Evolutionary conservation across 2,797 vertebrate species (phyloP), one percentile per base, ranked within the genome.

Genomic region (Coregonus sp.): DNA sequence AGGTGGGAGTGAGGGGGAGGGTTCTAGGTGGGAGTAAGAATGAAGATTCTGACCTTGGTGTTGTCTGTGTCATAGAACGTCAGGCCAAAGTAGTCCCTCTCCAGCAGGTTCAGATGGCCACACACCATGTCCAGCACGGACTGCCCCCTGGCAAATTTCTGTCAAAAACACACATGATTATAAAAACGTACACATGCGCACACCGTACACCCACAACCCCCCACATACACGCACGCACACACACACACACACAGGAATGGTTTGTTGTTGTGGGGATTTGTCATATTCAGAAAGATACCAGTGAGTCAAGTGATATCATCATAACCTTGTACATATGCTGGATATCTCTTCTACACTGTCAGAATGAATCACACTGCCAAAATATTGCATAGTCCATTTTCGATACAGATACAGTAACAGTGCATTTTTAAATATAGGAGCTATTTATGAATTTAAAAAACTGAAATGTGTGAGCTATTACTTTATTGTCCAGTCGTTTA

Each of bases 1-100:
- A 20, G 2, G 20, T 63, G 59, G 20, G 59, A 63, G 59, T 3
- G 40, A 67, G 40, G 20, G 7, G 73, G 31, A 76, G 7, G 68
- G 52, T n/a, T 59, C 47, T 16, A 54, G 9, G 67, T 50, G 75
- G 5, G 5, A 59, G 56, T 6, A 15, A 59, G 59, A 63, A 63
- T 11, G 25, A 52, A 74, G 31, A 40, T 68, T 76, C 88, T 92
- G 87, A 99, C 98, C 97, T 99, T 99, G 90, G 97, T 91, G 87
- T 94, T 97, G 91, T 99, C 98, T 0, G 96, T 93, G 79, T 99
- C 98, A 20, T 96, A 96, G 92, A 97, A 99, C 66, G 92, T 95
- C 85, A 99, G 92, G 80, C 98, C 97, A 4, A 98, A 99, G 93
- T 99, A 99, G 90, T 99, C 98, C 82, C 98, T 98, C 92, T 99